These are phyloP conservation scores for Mesochorus sp. DNA, from an alignment of 2,888 invertebrate genomes.

Conservation along the genomic window DNA sequence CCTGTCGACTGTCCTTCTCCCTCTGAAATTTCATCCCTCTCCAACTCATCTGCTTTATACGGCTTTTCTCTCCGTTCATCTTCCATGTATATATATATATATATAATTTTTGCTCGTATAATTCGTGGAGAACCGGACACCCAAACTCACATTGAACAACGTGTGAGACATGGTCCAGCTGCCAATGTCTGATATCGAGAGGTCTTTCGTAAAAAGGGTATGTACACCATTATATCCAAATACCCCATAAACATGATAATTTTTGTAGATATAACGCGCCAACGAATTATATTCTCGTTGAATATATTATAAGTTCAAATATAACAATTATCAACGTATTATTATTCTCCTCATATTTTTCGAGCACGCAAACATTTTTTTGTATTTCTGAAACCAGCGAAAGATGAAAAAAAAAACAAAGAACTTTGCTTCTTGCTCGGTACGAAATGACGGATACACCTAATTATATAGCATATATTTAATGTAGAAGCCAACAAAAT, in stretches of 20 bases:
- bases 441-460: conserved; percentile 35
- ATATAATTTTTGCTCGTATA: conserved; percentile 78
- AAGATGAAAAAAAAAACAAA: conserved; percentile 25
- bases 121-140: conserved; percentile 75
- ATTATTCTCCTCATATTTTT: background rate
- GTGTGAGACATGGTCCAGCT: conserved; percentile 74
- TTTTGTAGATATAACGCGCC: background rate
- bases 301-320: background rate
- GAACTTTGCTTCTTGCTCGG: background rate
- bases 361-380: background rate
- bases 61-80: conserved; percentile 64
- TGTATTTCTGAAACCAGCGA: background rate
- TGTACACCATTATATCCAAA: conserved; percentile 13
- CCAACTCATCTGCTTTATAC: conserved; percentile 18
- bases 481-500: conserved; percentile 27
- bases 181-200: conserved; percentile 72
- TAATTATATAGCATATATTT: conserved; percentile 20
- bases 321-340: background rate
- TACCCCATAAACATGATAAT: conserved; percentile 21
- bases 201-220: conserved; percentile 20
- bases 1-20: conserved; percentile 25
- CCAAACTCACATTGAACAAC: conserved; percentile 66
- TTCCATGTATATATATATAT: conserved; percentile 44
- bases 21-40: conserved; percentile 40
- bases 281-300: background rate